Evolutionary conservation across 2,113 vertebrate genomes (phyloP).

Genomic region (Pygoscelis antarcticus): DNA sequence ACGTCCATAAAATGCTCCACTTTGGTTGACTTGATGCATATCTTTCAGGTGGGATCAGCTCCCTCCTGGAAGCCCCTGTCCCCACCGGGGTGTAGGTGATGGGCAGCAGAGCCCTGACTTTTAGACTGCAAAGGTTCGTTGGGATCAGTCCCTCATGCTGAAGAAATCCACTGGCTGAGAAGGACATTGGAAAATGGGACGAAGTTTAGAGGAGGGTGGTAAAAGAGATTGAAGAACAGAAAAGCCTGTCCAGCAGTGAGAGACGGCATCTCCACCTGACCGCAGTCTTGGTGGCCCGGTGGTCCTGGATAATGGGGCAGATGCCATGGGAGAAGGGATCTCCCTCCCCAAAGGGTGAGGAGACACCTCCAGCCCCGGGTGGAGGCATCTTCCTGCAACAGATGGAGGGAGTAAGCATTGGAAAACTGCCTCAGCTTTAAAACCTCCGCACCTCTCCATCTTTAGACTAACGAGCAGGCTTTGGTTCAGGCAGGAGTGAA

Average conservation of each 20-base stretch:
- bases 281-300: fast-evolving
- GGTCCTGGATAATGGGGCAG: background rate
- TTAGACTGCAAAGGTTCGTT: background rate
- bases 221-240: background rate
- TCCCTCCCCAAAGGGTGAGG: background rate
- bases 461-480: background rate
- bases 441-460: background rate
- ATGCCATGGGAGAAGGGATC: background rate
- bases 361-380: background rate
- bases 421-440: background rate
- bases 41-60: background rate
- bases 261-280: background rate
- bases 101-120: background rate
- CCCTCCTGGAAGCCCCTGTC: background rate
- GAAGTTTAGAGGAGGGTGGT: background rate
- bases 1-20: background rate
- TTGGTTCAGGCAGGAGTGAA: background rate
- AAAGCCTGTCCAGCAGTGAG: background rate
- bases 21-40: background rate
- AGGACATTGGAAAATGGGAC: background rate
- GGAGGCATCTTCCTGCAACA: background rate
- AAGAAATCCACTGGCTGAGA: background rate
- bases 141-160: background rate
- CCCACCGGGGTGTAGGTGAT: background rate
- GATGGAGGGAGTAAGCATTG: background rate